Evolutionary conservation across 1,140 invertebrate species (phyloP), one percentile per base, ranked within the genome.

Genomic region (Apis dorsata): DNA sequence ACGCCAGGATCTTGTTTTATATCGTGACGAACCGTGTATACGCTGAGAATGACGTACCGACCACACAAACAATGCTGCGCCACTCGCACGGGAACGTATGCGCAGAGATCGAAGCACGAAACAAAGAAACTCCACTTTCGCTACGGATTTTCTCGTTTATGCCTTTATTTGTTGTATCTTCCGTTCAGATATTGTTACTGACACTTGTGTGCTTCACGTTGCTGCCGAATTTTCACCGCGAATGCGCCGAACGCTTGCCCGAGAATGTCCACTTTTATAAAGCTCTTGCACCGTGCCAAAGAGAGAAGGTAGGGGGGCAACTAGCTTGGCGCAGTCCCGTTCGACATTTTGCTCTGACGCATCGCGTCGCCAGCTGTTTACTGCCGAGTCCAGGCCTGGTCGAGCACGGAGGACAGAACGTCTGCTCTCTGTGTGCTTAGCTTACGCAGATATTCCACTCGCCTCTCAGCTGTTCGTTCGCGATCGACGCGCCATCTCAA

Each of bases 301-400:
- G 78, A 82, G 57, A 55, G 53, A 72, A 34, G 55, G 79, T 60
- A 80, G 79, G 59, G 73, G 76, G 78, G 83, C 87, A 87, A 90
- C 89, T 88, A 91, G 87, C 87, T 91, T 79, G 82, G 69, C 85
- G 51, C 88, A 59, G 68, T 82, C 80, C 83, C 85, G 88, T 86
- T 90, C 83, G 81, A 90, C 90, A 90, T 91, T 81, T 90, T 84
- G 77, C 75, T 88, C 90, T 90, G 91, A 92, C 91, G 88, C 90
- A 88, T 84, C 87, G 90, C 91, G 90, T 90, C 88, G 91, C 92
- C 92, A 93, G 92, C 92, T 93, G 92, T 93, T 93, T 90, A 93
- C 91, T 91, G 91, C 84, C 86, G 82, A 81, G 68, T 51, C 53
- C 65, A 79, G 70, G 9, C 65, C 75, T 79, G 59, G 72, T 69